A percentile compares a stretch with the other conserved stretches of the same genome.
Conservation (phyloP, 2,113 vertebrate genomes). For the Pygoscelis adeliae region DNA sequence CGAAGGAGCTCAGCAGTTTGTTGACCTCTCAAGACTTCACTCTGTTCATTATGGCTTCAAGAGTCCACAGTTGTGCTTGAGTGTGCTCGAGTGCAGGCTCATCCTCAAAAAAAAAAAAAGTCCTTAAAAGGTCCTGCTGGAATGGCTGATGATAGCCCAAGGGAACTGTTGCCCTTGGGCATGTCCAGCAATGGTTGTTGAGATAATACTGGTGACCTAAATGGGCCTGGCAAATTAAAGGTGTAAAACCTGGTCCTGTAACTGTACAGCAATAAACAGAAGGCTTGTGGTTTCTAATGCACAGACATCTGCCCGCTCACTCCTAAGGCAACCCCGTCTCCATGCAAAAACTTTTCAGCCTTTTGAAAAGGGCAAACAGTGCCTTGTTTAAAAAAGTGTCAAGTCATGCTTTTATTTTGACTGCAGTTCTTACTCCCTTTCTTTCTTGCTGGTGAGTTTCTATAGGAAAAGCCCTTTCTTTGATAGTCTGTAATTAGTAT, state of each 20-base stretch:
- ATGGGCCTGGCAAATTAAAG: neutral
- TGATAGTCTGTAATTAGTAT: neutral
- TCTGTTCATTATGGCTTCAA: neutral
- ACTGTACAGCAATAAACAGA: neutral
- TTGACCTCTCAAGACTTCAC: slow-evolving; percentile 8
- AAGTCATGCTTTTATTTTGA: neutral
- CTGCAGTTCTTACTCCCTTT: neutral
- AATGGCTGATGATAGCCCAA: neutral
- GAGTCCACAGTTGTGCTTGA: neutral
- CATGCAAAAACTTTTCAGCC: neutral
- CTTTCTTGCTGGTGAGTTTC: neutral
- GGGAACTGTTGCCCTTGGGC: neutral
- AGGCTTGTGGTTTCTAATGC: neutral
- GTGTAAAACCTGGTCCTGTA: neutral
- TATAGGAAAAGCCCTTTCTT: neutral
- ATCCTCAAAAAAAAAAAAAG: neutral
- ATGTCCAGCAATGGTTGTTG: neutral
- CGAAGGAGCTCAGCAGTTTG: neutral
- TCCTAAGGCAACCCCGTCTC: neutral
- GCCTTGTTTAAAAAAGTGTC: neutral
- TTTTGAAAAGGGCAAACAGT: neutral
- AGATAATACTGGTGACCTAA: neutral
- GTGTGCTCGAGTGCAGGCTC: neutral
- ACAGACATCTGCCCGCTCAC: neutral
- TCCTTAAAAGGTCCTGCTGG: neutral